Base-by-base conservation (phyloP, 2,888 invertebrate genomes). In the Heteromyza rotundicornis region DNA sequence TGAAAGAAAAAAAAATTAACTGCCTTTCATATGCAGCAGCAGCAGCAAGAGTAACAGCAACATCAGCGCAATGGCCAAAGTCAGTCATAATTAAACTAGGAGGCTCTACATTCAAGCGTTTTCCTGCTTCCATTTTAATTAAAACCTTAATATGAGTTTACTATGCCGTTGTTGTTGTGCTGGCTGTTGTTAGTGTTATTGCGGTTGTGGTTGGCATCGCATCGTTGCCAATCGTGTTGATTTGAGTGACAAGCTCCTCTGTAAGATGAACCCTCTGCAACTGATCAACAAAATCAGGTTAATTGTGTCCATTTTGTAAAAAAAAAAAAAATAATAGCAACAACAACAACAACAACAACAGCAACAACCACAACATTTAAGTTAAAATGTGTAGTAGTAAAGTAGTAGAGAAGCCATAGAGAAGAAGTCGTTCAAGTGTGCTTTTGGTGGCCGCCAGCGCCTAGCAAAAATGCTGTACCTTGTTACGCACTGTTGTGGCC, bases 251-350 rank as follows among this genome's bases (percentile, higher is more conserved):
- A 69, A 69, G 69, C 64, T 5, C 40, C 2, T 27, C 7, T 27
- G 64, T n/a, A n/a, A n/a, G n/a, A n/a, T n/a, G 66, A 70, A 73
- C 72, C 63, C 59, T 60, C 44, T 14, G 49, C 20, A n/a, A n/a
- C 54, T 32, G 20, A 20, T 19, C 50, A 57, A 60, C 22, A 64
- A 68, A 72, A 70, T 65, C 72, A 67, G 73, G 72, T 72, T 73
- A 73, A 70, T 73, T 73, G 72, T 70, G 68, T 65, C 65, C 70
- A 70, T 73, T 69, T 69, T 66, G 67, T 64, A 27, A 16, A 32
- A 14, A n/a, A 53, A 44, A 56, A 24, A 14, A 23, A 23, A 47
- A 57, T 20, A 54, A 40, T 36, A 35, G 36, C 54, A 54, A 22
- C 36, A 19, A 22, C 35, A 54, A n/a, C 52, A 19, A 44, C 8